A percentile compares a stretch with the other conserved stretches of the same genome.
Evolutionary conservation across 2,888 invertebrate genomes (phyloP).

Genomic region (Cerastis leucographa): DNA sequence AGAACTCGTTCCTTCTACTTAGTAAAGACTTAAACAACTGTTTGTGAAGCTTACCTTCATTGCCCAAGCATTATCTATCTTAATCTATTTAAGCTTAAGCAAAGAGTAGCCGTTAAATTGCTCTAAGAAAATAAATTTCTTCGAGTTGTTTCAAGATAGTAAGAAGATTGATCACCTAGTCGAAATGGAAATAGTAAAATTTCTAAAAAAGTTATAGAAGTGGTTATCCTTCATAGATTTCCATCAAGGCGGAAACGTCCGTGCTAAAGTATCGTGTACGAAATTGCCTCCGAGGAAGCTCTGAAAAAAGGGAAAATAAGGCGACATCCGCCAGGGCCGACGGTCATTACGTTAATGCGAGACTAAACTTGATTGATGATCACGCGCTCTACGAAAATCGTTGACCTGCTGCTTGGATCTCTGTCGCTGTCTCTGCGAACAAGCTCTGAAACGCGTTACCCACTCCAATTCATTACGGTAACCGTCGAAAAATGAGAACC

Average conservation of each 20-base stretch:
- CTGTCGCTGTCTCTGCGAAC: slow-evolving; percentile 66
- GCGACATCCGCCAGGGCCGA: slow-evolving; percentile 87
- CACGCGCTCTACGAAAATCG: slow-evolving; percentile 74
- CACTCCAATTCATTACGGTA: slow-evolving; percentile 39
- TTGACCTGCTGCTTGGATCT: slow-evolving; percentile 73
- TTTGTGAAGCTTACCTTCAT: slow-evolving; percentile 73
- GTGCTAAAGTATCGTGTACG: slow-evolving; percentile 85
- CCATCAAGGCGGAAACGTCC: slow-evolving; percentile 86
- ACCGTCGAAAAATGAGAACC: slow-evolving; percentile 31
- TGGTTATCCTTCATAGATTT: slow-evolving; percentile 87
- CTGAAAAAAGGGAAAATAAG: slow-evolving; percentile 86
- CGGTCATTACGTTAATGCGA: slow-evolving; percentile 90
- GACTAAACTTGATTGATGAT: slow-evolving; percentile 90
- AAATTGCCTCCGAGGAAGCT: slow-evolving; percentile 84
- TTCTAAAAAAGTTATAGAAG: slow-evolving; percentile 66
- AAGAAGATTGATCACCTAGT: slow-evolving; percentile 80
- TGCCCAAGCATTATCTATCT: slow-evolving; percentile 74
- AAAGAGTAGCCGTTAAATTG: slow-evolving; percentile 68
- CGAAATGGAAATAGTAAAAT: slow-evolving; percentile 76
- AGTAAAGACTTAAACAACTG: slow-evolving; percentile 73
- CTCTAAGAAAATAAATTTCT: slow-evolving; percentile 72
- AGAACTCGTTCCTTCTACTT: slow-evolving; percentile 69
- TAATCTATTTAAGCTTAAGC: slow-evolving; percentile 76
- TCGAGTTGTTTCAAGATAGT: slow-evolving; percentile 73
- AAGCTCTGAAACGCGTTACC: slow-evolving; percentile 60